These are phyloP conservation scores for Gisinianus flammeolus DNA, from an alignment of 2,888 invertebrate genomes.

Conservation along the genomic window DNA sequence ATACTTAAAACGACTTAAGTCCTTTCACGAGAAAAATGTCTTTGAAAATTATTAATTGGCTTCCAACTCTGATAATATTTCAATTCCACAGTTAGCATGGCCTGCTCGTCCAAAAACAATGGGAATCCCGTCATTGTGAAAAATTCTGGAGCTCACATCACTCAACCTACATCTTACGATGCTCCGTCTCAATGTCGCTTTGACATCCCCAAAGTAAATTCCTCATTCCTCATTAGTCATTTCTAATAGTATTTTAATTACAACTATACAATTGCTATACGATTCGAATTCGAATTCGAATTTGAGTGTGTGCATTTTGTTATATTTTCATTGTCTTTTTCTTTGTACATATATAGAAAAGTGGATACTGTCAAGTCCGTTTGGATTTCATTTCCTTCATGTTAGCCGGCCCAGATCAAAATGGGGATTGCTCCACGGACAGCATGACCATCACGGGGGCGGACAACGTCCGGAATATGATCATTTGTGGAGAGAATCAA, in stretches of 20 bases:
- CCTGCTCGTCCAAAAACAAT: neutral
- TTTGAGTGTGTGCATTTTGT: no score
- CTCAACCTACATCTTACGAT: neutral
- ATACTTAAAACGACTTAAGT: neutral
- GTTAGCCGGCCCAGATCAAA: neutral
- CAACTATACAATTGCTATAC: neutral
- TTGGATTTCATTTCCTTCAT: conserved; percentile 21
- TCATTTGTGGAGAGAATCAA: neutral
- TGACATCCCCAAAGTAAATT: neutral
- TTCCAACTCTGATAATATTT: neutral
- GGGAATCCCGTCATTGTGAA: neutral
- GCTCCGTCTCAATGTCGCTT: neutral
- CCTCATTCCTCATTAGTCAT: neutral
- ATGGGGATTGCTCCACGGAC: conserved; percentile 21
- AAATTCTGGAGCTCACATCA: conserved; percentile 4
- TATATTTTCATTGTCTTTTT: neutral
- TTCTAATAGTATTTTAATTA: neutral
- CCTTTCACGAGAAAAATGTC: neutral
- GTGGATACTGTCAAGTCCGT: conserved; percentile 22
- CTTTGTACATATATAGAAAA: neutral
- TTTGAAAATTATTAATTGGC: neutral
- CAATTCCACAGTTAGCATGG: neutral
- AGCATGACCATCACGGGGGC: conserved; percentile 20
- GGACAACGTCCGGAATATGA: conserved; percentile 12
- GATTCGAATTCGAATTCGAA: neutral